phyloP scores from a whole-genome alignment of 1,140 invertebrate species.

The Steinernema khuongi region DNA sequence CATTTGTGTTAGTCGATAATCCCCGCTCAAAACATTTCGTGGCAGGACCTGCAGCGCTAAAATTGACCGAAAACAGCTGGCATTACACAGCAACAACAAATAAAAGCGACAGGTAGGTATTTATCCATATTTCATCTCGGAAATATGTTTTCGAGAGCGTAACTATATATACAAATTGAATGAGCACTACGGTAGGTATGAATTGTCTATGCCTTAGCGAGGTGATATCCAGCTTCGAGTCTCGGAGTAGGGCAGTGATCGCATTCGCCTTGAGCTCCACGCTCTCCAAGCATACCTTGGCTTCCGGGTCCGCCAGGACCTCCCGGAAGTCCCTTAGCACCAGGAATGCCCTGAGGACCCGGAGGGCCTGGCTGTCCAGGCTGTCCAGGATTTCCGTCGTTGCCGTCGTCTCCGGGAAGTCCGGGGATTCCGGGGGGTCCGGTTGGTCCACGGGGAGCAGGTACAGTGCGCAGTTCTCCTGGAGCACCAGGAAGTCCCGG shows the following conservation, averaged over 20 bases:
- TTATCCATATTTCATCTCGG: no score
- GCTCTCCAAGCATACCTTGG: not conserved
- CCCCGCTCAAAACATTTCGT: no score
- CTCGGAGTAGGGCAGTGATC: not conserved
- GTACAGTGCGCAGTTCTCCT: not conserved
- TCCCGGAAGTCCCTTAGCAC: not conserved
- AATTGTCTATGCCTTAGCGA: no score
- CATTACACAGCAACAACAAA: no score
- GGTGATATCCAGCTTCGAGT: not conserved
- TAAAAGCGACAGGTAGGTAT: no score
- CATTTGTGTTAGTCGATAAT: no score
- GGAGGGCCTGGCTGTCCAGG: not conserved
- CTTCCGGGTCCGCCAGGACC: not conserved
- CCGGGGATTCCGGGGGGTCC: not conserved
- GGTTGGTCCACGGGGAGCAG: not conserved
- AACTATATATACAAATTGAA: no score
- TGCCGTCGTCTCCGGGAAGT: constrained; percentile 1
- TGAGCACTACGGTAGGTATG: no score
- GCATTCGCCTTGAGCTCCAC: not conserved
- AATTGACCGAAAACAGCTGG: no score
- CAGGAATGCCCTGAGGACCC: not conserved
- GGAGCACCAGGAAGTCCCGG: not conserved
- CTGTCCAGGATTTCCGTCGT: not conserved
- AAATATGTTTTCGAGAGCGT: no score
- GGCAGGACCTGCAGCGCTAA: no score